Percentiles rank a stretch among this genome's conserved stretches.
These are phyloP conservation scores for Pocillopora verrucosa DNA, from an alignment of 64 coral and sea anemone genomes.

Conservation along the genomic window DNA sequence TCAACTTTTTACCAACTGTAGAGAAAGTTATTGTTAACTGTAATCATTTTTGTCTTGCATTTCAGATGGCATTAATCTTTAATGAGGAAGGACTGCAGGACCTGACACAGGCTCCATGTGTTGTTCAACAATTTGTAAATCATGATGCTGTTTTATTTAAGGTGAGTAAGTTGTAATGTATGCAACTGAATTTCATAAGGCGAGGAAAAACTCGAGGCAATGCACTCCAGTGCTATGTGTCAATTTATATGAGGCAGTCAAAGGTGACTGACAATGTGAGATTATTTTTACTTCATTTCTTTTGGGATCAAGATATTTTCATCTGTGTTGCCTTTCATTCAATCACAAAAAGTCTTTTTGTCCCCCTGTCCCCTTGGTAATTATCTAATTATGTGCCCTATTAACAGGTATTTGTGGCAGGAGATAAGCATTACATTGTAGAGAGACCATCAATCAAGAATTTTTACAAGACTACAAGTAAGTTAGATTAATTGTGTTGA, in stretches of 20 bases:
- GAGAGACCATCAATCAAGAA: conserved; percentile 95
- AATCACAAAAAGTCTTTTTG: not conserved
- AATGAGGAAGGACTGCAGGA: conserved; percentile 87
- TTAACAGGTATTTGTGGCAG: conserved; percentile 92
- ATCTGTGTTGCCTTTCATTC: not conserved
- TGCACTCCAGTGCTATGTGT: too few relatives aligned
- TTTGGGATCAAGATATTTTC: too few relatives aligned
- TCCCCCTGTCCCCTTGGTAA: not conserved
- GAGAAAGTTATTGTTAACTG: too few relatives aligned
- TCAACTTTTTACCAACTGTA: not conserved
- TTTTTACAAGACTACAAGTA: conserved; percentile 67
- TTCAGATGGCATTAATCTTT: conserved; percentile 96
- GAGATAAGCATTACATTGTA: conserved; percentile 88
- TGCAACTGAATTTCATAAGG: not conserved
- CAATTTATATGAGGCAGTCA: too few relatives aligned
- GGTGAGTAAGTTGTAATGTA: conserved; percentile 23
- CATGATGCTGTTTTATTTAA: conserved; percentile 97
- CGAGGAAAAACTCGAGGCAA: too few relatives aligned
- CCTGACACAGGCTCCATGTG: conserved; percentile 72
- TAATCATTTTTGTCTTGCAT: not conserved
- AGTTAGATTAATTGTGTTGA: not conserved
- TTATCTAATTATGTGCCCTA: not conserved
- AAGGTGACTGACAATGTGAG: too few relatives aligned
- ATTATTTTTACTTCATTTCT: too few relatives aligned
- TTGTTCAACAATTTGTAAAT: conserved; percentile 96